Conservation (phyloP, 2,797 vertebrate species). For the Brachyalestes nurse region DNA sequence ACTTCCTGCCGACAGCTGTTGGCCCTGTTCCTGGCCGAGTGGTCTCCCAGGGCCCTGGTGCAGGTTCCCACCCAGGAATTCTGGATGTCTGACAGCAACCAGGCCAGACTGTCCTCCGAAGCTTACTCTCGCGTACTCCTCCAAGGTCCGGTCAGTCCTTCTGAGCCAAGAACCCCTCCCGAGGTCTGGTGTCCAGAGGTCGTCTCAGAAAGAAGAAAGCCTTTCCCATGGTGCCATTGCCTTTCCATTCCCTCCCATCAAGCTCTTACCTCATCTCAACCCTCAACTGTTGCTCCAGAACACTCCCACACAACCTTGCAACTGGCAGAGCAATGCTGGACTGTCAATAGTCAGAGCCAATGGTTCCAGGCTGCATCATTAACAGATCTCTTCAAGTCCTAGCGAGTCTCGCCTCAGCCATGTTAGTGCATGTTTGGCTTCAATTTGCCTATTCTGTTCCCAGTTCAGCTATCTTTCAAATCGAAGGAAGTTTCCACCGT, state of each 20-base stretch:
- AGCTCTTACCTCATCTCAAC: constrained; percentile 59
- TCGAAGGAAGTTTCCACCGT: constrained; percentile 13
- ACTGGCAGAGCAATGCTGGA: constrained; percentile 59
- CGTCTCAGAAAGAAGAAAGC: constrained; percentile 61
- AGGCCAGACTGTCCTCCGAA: constrained; percentile 75
- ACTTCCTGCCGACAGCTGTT: constrained; percentile 73
- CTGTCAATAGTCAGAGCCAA: constrained; percentile 63
- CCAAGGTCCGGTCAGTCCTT: constrained; percentile 3
- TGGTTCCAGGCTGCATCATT: constrained; percentile 64
- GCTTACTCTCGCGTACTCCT: constrained; percentile 70
- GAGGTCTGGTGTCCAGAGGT: constrained; percentile 62
- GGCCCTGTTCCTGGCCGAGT: constrained; percentile 69
- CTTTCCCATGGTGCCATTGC: constrained; percentile 63
- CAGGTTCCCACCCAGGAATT: constrained; percentile 82
- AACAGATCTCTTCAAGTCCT: constrained; percentile 69
- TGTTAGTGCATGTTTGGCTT: constrained; percentile 76
- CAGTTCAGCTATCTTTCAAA: constrained; percentile 56
- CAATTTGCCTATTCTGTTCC: constrained; percentile 57
- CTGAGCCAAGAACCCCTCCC: constrained; percentile 56
- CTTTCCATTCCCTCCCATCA: constrained; percentile 52
- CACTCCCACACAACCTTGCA: constrained; percentile 37
- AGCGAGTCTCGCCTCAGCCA: constrained; percentile 67
- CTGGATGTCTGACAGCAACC: constrained; percentile 80
- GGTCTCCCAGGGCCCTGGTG: constrained; percentile 75
- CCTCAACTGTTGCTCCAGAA: constrained; percentile 51